Evolutionary conservation across 2,113 vertebrate genomes (phyloP).

Genomic region (Elgaria multicarinata): DNA sequence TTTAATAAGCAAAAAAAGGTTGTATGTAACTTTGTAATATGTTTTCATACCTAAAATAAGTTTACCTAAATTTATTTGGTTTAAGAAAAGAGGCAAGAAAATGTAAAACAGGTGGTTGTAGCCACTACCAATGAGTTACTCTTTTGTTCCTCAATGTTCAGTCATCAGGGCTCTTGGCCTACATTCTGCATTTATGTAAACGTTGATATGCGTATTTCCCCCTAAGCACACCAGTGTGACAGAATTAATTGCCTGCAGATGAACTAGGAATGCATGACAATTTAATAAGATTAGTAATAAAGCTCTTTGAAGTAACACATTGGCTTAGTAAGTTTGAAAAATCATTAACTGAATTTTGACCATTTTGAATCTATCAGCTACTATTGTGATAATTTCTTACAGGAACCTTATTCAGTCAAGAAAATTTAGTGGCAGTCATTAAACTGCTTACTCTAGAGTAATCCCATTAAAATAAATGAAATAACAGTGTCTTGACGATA

Average conservation of each 20-base stretch:
- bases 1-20: not conserved
- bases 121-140: not conserved
- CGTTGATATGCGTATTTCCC: not conserved
- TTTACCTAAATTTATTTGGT: not conserved
- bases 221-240: not conserved
- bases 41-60: not conserved
- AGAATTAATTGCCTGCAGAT: conserved; percentile 5
- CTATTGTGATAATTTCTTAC: not conserved
- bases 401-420: not conserved
- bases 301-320: not conserved
- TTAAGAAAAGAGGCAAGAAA: not conserved
- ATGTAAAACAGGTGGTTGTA: not conserved
- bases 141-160: not conserved
- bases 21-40: not conserved
- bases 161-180: not conserved
- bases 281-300: not conserved
- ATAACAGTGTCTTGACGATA: not conserved
- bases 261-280: not conserved
- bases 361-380: not conserved
- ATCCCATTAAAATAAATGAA: not conserved
- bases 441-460: not conserved
- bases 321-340: not conserved
- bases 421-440: not conserved
- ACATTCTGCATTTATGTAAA: not conserved
- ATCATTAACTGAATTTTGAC: not conserved